Percentiles rank a stretch among this genome's conserved stretches.
Evolutionary conservation across 2,113 vertebrate species (phyloP).

Genomic region (Patagioenas fasciata): DNA sequence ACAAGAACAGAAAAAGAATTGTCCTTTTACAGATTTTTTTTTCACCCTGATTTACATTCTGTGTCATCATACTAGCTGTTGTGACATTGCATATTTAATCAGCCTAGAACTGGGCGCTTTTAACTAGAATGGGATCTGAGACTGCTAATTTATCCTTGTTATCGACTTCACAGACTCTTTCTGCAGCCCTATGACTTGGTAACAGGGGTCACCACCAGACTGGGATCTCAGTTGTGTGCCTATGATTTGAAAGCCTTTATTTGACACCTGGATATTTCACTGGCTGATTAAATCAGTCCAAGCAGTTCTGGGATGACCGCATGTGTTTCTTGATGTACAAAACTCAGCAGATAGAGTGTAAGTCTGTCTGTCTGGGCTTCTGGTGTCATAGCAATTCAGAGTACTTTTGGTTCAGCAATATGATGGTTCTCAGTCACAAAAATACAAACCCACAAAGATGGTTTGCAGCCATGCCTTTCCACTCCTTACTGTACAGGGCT

Average conservation of each 20-base stretch:
- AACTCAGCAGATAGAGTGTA: not conserved
- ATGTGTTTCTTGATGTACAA: not conserved
- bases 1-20: not conserved
- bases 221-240: not conserved
- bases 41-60: conserved; percentile 48
- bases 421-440: not conserved
- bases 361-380: not conserved
- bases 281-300: not conserved
- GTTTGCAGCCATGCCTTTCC: not conserved
- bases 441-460: not conserved
- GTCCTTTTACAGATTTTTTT: conserved; percentile 6
- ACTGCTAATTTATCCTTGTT: conserved; percentile 38
- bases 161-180: not conserved
- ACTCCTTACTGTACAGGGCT: not conserved
- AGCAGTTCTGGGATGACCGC: not conserved
- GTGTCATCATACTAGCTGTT: conserved; percentile 41
- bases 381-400: not conserved
- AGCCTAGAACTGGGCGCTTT: conserved; percentile 20
- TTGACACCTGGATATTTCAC: not conserved
- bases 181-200: not conserved
- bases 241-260: not conserved
- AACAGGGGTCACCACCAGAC: not conserved
- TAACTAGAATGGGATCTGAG: conserved; percentile 24
- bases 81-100: conserved; percentile 59
- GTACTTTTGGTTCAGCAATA: not conserved